Percentiles rank a stretch among this genome's conserved stretches.
These are phyloP conservation scores for Mylabris phalerata DNA, from an alignment of 1,140 invertebrate genomes.

Conservation along the genomic window DNA sequence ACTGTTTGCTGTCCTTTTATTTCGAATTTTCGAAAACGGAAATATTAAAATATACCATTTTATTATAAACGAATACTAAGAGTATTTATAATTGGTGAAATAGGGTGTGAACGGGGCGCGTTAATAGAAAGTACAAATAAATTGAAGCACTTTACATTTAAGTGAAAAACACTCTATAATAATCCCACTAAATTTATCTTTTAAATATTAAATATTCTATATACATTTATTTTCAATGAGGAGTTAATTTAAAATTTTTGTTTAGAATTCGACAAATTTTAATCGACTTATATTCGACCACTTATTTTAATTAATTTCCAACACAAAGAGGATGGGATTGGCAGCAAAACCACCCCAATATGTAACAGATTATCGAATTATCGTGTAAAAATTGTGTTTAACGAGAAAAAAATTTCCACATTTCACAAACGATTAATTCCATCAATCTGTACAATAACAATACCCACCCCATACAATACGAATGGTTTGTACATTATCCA, in stretches of 20 bases:
- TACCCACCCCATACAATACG: conserved; percentile 18
- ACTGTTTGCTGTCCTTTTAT: no score
- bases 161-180: conserved; percentile 39
- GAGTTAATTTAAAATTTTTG: conserved; percentile 35
- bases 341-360: neutral
- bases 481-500: conserved; percentile 37
- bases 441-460: conserved; percentile 21
- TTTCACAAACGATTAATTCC: conserved; percentile 40
- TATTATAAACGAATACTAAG: no score
- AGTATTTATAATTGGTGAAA: no score
- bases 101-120: no score
- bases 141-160: conserved; percentile 37
- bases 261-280: conserved; percentile 32
- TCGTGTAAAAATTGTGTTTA: no score
- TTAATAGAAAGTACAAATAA: conserved; percentile 6
- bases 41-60: no score
- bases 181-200: conserved; percentile 40
- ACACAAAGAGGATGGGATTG: neutral
- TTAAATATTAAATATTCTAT: conserved; percentile 17
- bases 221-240: conserved; percentile 12
- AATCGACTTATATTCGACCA: conserved; percentile 28
- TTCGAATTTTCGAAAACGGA: no score
- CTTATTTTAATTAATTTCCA: conserved; percentile 31
- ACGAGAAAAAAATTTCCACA: conserved; percentile 33
- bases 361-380: no score